Percentiles rank a stretch among this genome's conserved stretches.
Evolutionary conservation across 1,140 invertebrate genomes (phyloP).

Genomic region (Pentalonia nigronervosa): DNA sequence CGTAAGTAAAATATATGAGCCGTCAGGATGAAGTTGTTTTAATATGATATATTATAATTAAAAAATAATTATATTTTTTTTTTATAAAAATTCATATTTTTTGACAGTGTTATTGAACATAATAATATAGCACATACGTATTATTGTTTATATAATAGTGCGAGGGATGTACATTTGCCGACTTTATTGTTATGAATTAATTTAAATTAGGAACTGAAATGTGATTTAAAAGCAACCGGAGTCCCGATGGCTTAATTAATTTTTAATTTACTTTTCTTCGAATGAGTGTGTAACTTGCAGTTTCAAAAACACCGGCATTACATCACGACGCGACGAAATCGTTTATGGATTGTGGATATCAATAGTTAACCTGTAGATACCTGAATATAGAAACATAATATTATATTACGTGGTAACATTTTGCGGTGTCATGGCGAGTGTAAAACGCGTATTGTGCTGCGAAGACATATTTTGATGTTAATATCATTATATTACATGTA

Average conservation of each 20-base stretch:
- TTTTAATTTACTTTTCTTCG: background rate
- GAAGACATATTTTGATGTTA: background rate
- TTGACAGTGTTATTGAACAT: background rate
- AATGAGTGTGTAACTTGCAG: background rate
- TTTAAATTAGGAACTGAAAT: background rate
- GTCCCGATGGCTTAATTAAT: background rate
- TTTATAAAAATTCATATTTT: background rate
- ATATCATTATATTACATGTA: background rate
- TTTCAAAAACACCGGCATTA: background rate
- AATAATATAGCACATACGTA: background rate
- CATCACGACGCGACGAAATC: background rate
- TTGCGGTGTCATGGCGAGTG: background rate
- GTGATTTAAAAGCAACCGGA: background rate
- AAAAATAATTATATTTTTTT: background rate
- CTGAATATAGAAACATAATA: too few relatives aligned
- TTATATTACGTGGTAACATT: background rate
- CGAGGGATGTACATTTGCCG: background rate
- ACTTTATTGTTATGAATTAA: background rate
- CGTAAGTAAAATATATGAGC: background rate
- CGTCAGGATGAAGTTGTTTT: background rate
- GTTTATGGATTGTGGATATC: background rate
- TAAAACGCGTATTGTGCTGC: background rate
- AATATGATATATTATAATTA: background rate
- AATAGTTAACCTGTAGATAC: background rate
- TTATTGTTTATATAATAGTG: background rate